Evolutionary conservation across 2,797 vertebrate species (phyloP), one percentile per base, ranked within the genome.

Genomic region (Enoplosus armatus): DNA sequence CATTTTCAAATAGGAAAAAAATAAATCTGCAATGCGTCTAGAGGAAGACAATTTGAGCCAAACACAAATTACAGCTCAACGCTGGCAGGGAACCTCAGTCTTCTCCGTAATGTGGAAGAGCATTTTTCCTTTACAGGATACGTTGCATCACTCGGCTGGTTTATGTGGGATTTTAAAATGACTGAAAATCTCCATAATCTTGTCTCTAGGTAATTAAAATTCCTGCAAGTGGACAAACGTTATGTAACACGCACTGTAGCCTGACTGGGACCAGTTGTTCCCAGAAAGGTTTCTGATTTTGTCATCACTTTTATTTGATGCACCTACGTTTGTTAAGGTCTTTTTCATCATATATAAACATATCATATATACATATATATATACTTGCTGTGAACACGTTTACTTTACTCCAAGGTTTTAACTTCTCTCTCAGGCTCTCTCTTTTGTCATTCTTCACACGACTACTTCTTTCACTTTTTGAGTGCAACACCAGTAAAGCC

Each of bases 1-100:
- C 75, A 56, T 47, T 77, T 71, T 72, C 45, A 43, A 47, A 33
- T 64, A 4, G 82, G 76, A 84, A 88, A 80, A n/a, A 77, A 79
- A 39, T 24, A 18, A 39, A 86, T 69, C 53, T 41, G 16, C 37
- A 6, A n/a, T 68, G 27, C 4, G 31, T 75, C 45, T 33, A 4
- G 50, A 77, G 68, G 75, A 86, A 47, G 73, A 56, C 6, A 14
- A 1, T 1, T 8, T 0, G 47, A 37, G 82, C 80, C 85, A 89
- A 15, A 55, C 29, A 67, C 74, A 75, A 87, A 83, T 82, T 79
- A 78, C 50, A 75, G 69, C 67, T n/a, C 33, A 43, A 24, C 27
- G 11, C 54, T 79, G 79, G 77, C 67, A 67, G 54, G 16, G 20
- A 73, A 33, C 15, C 48, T 68, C 37, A 8, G 69, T 66, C 69